Base-by-base conservation (phyloP, 2,797 vertebrate genomes). In the Halcyon smyrnensis region DNA sequence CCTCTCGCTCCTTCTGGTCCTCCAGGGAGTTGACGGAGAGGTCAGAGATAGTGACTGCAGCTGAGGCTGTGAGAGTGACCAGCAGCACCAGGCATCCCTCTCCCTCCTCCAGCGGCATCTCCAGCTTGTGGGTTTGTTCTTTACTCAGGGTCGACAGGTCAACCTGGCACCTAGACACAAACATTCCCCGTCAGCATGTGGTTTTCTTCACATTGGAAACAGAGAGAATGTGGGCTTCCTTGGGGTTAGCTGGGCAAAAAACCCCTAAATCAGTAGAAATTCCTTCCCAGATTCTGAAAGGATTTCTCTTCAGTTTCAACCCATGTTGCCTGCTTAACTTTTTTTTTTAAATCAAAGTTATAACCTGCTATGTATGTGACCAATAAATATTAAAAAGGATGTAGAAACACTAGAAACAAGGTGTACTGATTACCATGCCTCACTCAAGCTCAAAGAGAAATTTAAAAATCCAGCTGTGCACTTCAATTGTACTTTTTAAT, bases 121-220 rank as follows among this genome's bases (percentile, higher is more conserved):
- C 99, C 98, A 99, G 15, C 92, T 99, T 99, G 98, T 99, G 99
- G 7, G 99, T 99, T 74, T 99, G 99, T 37, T 99, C 99, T 98
- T 98, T 99, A 67, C 98, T 99, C 79, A 99, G 98, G 36, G 95
- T 97, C 0, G 99, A 99, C 94, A 99, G 98, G 98, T 99, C 98
- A 60, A 99, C 92, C 80, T 99, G 99, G 95, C 99, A 99, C 98
- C 99, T 99, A 83, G 65, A 98, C 97, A 95, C 67, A 98, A 97
- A 98, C 45, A 82, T 71, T 94, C 74, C 87, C 76, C 76, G 73
- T 98, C 95, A 98, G 86, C 77, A 64, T 65, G 46, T 37, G 69
- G 20, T 54, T 92, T 86, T 85, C 53, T 54, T 67, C 20, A 43
- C 27, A 60, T 50, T 39, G 73, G 89, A 41, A 75, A 50, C 25